Evolutionary conservation across 2,888 invertebrate species (phyloP).

Genomic region (Lasioglossum malachurum): DNA sequence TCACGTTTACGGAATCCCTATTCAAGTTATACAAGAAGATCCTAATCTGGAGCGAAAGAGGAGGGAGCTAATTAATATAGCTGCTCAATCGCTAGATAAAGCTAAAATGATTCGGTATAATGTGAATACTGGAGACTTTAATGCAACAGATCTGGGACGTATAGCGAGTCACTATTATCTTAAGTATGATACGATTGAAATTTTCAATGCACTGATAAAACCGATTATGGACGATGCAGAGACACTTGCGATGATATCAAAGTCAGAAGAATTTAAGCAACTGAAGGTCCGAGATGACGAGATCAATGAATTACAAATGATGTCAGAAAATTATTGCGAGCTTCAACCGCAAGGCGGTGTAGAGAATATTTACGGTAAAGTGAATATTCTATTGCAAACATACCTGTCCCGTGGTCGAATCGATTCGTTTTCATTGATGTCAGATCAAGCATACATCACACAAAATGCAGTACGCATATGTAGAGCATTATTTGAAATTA

Average conservation of each 20-base stretch:
- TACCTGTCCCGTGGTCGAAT: slow-evolving; percentile 93
- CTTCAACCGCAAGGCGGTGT: slow-evolving; percentile 92
- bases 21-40: slow-evolving; percentile 89
- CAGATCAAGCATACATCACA: slow-evolving; percentile 95
- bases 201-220: slow-evolving; percentile 93
- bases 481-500: slow-evolving; percentile 97
- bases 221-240: slow-evolving; percentile 94
- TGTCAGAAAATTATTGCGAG: slow-evolving; percentile 91
- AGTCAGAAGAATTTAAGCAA: slow-evolving; percentile 97
- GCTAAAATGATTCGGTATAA: slow-evolving; percentile 98
- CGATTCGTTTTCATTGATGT: slow-evolving; percentile 93
- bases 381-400: slow-evolving; percentile 96
- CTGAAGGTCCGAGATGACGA: slow-evolving; percentile 99
- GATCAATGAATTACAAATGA: slow-evolving; percentile 93
- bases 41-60: slow-evolving; percentile 92
- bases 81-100: slow-evolving; percentile 95
- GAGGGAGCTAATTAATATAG: slow-evolving; percentile 90
- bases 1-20: slow-evolving; percentile 90
- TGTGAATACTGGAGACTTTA: slow-evolving; percentile 92
- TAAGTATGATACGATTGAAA: slow-evolving; percentile 97
- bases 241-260: slow-evolving; percentile 95
- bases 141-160: slow-evolving; percentile 95
- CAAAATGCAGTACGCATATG: slow-evolving; percentile 97
- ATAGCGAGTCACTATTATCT: slow-evolving; percentile 99
- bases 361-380: slow-evolving; percentile 97